phyloP scores from a whole-genome alignment of 2,888 invertebrate species.

The Tachystola acroxantha region DNA sequence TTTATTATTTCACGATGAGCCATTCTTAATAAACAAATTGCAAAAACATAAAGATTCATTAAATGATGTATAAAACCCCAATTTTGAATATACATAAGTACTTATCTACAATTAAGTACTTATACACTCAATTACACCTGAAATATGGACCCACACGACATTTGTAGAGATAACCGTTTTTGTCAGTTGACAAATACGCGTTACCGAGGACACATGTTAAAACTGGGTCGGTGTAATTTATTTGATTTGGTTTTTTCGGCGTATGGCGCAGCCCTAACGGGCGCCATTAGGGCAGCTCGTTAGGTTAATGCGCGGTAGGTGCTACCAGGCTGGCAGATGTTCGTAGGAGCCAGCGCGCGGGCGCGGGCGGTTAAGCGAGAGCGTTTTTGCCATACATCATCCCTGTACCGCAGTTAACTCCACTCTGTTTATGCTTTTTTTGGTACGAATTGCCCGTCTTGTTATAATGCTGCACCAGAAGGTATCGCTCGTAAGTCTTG shows the following conservation, averaged over 20 bases:
- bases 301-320: conserved; percentile 70
- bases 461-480: conserved; percentile 15
- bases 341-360: conserved; percentile 37
- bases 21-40: too few relatives aligned
- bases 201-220: conserved; percentile 42
- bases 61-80: not conserved
- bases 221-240: conserved; percentile 63
- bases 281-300: conserved; percentile 72
- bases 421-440: conserved; percentile 37
- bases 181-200: conserved; percentile 54
- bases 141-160: conserved; percentile 23
- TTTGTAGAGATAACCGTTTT: conserved; percentile 55
- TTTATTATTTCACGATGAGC: too few relatives aligned
- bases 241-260: conserved; percentile 63
- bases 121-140: conserved; percentile 31
- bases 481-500: not conserved
- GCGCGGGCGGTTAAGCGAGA: conserved; percentile 22
- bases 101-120: too few relatives aligned
- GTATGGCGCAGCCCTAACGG: conserved; percentile 50
- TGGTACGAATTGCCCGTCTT: conserved; percentile 25
- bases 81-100: too few relatives aligned
- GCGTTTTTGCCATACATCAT: conserved; percentile 67
- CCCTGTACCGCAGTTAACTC: conserved; percentile 46
- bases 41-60: not conserved
- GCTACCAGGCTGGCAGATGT: conserved; percentile 69